Conservation (phyloP, 2,888 invertebrate genomes). For the Macrosiphum euphorbiae region DNA sequence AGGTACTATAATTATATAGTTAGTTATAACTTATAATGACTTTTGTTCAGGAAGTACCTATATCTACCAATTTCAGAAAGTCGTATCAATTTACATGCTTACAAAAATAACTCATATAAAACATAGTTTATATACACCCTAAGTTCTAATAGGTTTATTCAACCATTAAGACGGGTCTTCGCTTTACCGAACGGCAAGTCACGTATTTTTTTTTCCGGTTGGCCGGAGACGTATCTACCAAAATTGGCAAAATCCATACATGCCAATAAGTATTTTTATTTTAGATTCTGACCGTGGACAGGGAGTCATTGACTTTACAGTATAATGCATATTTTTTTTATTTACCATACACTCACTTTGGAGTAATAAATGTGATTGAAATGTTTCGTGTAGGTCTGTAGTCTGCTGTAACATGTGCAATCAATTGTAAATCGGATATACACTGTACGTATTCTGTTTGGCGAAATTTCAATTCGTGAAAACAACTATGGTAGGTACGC, state of each 20-base stretch:
- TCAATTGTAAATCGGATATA: not conserved
- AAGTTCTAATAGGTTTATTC: not conserved
- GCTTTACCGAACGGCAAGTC: not conserved
- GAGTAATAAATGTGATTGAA: not conserved
- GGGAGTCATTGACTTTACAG: not conserved
- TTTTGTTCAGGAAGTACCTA: not conserved
- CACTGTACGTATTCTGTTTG: not conserved
- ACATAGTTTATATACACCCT: not conserved
- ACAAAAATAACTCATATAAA: not conserved
- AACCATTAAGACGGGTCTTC: not conserved
- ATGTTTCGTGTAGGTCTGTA: not conserved
- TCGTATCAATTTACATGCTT: not conserved
- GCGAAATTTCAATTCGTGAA: not conserved
- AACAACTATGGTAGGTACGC: not conserved
- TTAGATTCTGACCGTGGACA: not conserved
- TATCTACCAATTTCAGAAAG: not conserved
- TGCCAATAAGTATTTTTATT: constrained; percentile 3
- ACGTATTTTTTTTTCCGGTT: not conserved
- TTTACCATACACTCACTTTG: not conserved
- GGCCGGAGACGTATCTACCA: not conserved
- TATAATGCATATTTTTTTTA: not conserved
- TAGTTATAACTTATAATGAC: not conserved
- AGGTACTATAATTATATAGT: not conserved
- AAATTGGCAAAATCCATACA: not conserved
- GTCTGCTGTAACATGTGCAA: not conserved